Evolutionary conservation across 2,113 vertebrate species (phyloP).

Genomic region (Nipponia nippon): DNA sequence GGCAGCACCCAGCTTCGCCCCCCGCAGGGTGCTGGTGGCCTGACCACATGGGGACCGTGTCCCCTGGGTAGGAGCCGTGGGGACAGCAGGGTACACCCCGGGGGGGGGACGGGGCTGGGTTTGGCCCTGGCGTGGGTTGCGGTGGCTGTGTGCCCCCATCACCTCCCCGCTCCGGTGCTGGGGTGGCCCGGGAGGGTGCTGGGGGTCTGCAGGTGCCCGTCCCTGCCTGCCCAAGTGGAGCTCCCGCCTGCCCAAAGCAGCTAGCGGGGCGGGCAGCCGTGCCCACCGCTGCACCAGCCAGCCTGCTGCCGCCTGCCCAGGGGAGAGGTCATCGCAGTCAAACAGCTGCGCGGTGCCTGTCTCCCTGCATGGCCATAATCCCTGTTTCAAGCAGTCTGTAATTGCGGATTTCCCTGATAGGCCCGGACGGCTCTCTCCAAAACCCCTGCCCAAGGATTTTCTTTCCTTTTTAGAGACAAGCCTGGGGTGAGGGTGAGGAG

Average conservation of each 20-base stretch:
- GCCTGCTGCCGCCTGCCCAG: background rate
- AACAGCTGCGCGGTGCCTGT: background rate
- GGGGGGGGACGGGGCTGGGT: accelerated
- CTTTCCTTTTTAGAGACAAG: background rate
- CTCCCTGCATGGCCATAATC: background rate
- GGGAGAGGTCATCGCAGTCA: background rate
- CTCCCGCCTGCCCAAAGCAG: background rate
- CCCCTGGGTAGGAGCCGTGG: background rate
- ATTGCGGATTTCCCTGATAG: slow-evolving; percentile 46
- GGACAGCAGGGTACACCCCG: background rate
- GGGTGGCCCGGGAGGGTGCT: background rate
- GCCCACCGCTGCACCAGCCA: background rate
- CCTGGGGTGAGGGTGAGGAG: background rate
- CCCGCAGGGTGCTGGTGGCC: background rate
- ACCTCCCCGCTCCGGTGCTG: accelerated
- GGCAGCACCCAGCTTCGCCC: background rate
- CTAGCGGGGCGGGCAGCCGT: accelerated
- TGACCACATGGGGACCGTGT: accelerated
- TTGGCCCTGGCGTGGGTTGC: accelerated
- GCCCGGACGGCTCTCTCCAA: background rate
- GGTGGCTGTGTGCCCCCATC: accelerated
- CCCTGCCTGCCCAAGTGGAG: background rate
- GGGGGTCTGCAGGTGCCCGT: background rate
- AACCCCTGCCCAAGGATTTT: slow-evolving; percentile 29
- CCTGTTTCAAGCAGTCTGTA: background rate